Evolutionary conservation across 2,888 invertebrate species (phyloP), one percentile per base, ranked within the genome.

Genomic region (Corythucha ciliata): DNA sequence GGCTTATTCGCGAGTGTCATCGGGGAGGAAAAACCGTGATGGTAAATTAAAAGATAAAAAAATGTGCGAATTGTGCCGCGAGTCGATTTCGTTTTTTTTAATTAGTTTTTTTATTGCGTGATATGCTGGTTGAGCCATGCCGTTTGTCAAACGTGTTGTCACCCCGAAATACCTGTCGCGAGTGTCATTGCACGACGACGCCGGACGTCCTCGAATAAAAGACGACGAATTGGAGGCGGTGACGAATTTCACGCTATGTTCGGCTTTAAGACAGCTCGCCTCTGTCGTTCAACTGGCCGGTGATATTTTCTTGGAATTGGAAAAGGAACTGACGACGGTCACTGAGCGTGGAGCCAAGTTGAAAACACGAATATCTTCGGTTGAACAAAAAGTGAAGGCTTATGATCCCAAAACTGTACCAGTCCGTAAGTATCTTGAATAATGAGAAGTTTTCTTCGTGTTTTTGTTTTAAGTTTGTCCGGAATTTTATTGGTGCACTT

Each of bases 351-450:
- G 87, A 53, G 79, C 80, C 54, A 70, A 70, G 44, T 78, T 89
- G 52, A 80, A 81, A 67, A 70, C 71, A 52, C 80, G 81, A 67
- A 76, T 91, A 62, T 74, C 74, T 61, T 72, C 71, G 62, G 77
- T 90, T 62, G 81, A 82, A 66, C 78, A 77, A 61, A 75, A 77
- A 63, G 81, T 88, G 63, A 75, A 75, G 63, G 73, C 74, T 58
- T 82, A 79, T 71, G 87, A 91, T 70, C 89, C 91, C 55, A 89
- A 87, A 75, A 82, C 81, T 71, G 85, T 90, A 68, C 80, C 88
- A 81, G 89, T 91, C 76, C 90, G 91, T 91, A 75, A 91, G 91
- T 91, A 74, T 48, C 57, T 18, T 26, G n/a, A 27, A 16, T 24
- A 14, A 14, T 41, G 10, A 29, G 29, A 29, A 29, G n/a, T 29